Evolutionary conservation across 2,113 vertebrate genomes (phyloP), one percentile per base, ranked within the genome.

Genomic region (Cebus imitator): DNA sequence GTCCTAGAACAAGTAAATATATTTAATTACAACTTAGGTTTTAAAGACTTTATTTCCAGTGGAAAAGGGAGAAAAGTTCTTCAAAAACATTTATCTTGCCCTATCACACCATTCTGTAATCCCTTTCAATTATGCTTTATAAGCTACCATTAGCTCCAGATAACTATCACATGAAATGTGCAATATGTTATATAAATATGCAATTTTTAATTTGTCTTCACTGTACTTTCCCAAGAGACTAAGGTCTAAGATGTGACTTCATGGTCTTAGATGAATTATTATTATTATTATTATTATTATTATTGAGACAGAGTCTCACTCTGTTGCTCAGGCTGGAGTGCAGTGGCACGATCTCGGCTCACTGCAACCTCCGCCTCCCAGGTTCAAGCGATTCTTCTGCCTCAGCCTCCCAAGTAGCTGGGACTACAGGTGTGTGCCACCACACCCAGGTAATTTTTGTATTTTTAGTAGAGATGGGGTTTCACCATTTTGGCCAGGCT

Each of bases 1-100:
- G 93, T 98, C 98, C 99, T 99, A 98, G 97, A 98, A 98, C 85
- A 97, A 98, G 96, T 87, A 96, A 98, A 98, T 92, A 98, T 86
- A 96, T 40, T 43, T 0, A 7, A 95, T 98, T 98, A 98, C 91
- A 98, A 95, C 7, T 96, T 83, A 40, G 78, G 32, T 87, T 45
- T 83, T 90, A 76, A 92, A 92, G 88, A 90, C 85, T 88, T 85
- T 95, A 95, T 90, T 96, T 95, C 45, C 43, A 89, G 55, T 88
- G 45, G 14, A 96, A 52, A 97, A 37, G 72, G 13, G 95, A 95
- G 87, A 35, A 96, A 76, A 96, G 0, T 25, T 72, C 32, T 92
- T 97, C 70, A 94, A 96, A 37, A 97, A 89, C 23, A 75, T 6
- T 14, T 89, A 8, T 92, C 89, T 75, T 93, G 12, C 45, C 68